A percentile compares a stretch with the other conserved stretches of the same genome.
phyloP scores from a whole-genome alignment of 2,888 invertebrate genomes.

The Cataglyphis livida region DNA sequence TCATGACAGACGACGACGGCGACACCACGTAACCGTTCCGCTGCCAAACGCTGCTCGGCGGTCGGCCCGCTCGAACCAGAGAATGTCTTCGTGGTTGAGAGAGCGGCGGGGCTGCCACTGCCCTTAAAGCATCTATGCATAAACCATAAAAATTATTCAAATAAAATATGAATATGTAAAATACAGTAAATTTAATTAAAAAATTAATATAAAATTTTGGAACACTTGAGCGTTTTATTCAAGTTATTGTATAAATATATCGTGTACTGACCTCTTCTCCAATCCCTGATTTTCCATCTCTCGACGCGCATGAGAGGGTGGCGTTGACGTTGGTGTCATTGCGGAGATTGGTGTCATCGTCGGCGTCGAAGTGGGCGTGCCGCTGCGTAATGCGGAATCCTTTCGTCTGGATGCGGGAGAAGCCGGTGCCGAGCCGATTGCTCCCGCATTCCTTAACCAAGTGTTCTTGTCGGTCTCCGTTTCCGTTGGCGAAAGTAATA shows the following conservation, averaged over 20 bases:
- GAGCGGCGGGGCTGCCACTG: slow-evolving; percentile 88
- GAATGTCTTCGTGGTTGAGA: slow-evolving; percentile 87
- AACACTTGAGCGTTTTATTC: neutral
- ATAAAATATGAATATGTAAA: neutral
- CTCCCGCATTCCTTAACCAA: slow-evolving; percentile 84
- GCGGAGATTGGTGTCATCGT: slow-evolving; percentile 79
- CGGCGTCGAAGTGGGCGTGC: slow-evolving; percentile 79
- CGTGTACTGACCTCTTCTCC: slow-evolving; percentile 75
- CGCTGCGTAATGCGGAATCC: slow-evolving; percentile 85
- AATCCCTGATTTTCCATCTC: slow-evolving; percentile 67
- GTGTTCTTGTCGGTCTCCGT: slow-evolving; percentile 87
- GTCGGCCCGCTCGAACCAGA: slow-evolving; percentile 82
- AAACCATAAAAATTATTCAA: slow-evolving; percentile 9
- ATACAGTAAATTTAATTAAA: neutral
- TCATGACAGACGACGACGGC: slow-evolving; percentile 97
- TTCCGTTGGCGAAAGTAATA: slow-evolving; percentile 90
- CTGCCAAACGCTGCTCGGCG: slow-evolving; percentile 82
- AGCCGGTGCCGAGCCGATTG: slow-evolving; percentile 82
- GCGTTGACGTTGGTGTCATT: slow-evolving; percentile 78
- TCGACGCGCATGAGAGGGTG: slow-evolving; percentile 75
- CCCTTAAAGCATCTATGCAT: slow-evolving; percentile 57
- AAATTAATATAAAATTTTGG: neutral
- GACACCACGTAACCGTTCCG: slow-evolving; percentile 90
- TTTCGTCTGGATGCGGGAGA: slow-evolving; percentile 85
- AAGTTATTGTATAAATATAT: neutral